These are phyloP conservation scores for Lutra lutra DNA, from an alignment of 2,797 vertebrate genomes.

Conservation along the genomic window DNA sequence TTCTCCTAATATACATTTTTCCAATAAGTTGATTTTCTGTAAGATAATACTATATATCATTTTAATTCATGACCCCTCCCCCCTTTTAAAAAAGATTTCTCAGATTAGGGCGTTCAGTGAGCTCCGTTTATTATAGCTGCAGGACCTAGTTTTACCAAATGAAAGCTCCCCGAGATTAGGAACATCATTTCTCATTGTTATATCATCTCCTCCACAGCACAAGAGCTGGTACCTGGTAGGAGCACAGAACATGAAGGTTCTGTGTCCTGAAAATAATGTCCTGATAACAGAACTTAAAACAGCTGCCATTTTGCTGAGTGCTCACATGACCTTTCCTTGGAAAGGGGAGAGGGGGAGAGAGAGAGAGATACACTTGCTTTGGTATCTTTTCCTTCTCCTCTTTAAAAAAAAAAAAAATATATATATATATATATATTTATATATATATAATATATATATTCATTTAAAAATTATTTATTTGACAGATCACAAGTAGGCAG, in stretches of 20 bases:
- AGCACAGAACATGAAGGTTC: background rate
- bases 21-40: slow-evolving; percentile 43
- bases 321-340: background rate
- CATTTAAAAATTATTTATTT: no score
- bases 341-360: background rate
- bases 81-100: background rate
- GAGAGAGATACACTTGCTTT: no score
- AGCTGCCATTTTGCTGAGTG: background rate
- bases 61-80: background rate
- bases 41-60: slow-evolving; percentile 41
- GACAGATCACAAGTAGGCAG: no score
- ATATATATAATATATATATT: no score
- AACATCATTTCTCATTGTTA: slow-evolving; percentile 4
- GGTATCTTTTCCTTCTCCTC: background rate
- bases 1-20: slow-evolving; percentile 53
- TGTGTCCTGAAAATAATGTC: background rate
- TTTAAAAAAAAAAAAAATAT: no score
- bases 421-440: no score
- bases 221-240: background rate
- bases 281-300: background rate
- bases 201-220: background rate
- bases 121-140: background rate
- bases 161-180: background rate
- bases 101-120: background rate
- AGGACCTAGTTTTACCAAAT: background rate